phyloP scores from a whole-genome alignment of 2,888 invertebrate species.

The Volucella zonaria region DNA sequence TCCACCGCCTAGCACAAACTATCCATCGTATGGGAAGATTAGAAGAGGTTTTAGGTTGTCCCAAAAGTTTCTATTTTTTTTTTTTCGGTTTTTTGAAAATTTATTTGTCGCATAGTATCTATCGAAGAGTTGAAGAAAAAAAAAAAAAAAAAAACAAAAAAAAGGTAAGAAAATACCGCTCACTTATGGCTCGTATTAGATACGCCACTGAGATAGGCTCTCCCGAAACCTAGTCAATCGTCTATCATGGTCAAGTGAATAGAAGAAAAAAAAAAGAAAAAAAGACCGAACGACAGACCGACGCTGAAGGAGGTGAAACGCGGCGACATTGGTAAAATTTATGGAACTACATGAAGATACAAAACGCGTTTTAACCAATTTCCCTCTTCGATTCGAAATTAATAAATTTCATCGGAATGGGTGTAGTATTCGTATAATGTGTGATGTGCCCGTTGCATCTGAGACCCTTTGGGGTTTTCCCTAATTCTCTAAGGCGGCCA shows the following conservation, averaged over 20 bases:
- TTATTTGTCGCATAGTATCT: slow-evolving; percentile 73
- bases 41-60: slow-evolving; percentile 52
- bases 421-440: slow-evolving; percentile 25
- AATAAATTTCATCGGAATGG: slow-evolving; percentile 72
- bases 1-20: slow-evolving; percentile 27
- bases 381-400: slow-evolving; percentile 67
- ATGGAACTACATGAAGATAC: slow-evolving; percentile 73
- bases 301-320: slow-evolving; percentile 49
- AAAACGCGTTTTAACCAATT: slow-evolving; percentile 74
- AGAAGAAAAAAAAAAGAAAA: slow-evolving; percentile 12
- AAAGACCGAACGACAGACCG: slow-evolving; percentile 17
- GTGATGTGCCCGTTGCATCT: slow-evolving; percentile 19
- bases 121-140: slow-evolving; percentile 40
- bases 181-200: slow-evolving; percentile 72
- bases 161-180: slow-evolving; percentile 64
- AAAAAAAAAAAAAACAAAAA: slow-evolving; percentile 18
- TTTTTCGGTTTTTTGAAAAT: slow-evolving; percentile 53
- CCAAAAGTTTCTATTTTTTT: slow-evolving; percentile 43
- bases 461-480: slow-evolving; percentile 73
- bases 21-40: slow-evolving; percentile 64
- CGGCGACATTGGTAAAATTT: slow-evolving; percentile 69
- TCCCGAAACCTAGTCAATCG: slow-evolving; percentile 52
- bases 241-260: slow-evolving; percentile 72
- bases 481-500: slow-evolving; percentile 40
- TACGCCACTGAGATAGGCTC: slow-evolving; percentile 69